Evolutionary conservation across 2,888 invertebrate genomes (phyloP), one percentile per base, ranked within the genome.

Genomic region (Phyllotreta striolata): DNA sequence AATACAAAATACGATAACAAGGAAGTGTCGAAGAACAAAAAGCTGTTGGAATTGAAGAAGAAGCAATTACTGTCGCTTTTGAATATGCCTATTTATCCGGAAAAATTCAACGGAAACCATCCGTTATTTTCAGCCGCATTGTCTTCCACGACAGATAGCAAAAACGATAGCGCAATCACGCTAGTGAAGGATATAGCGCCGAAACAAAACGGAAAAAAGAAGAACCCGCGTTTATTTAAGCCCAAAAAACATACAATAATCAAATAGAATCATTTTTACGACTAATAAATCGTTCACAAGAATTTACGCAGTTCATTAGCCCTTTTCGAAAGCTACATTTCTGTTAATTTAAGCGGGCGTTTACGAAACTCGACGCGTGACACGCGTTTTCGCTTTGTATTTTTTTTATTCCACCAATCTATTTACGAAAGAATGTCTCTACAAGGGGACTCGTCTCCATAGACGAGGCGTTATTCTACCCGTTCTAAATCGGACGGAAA

Each of bases 81-180:
- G 12, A 77, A 83, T 0, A 85, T 86, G 46, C 88, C 89, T 0
- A 75, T 91, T 39, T 89, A 91, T 72, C 90, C 91, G 0, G 85
- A 82, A 74, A 89, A 89, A 0, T 89, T 89, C 76, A 89, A 87
- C 61, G 89, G 86, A 72, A 88, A 86, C 73, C 88, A 86, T 77
- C 85, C 86, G 1, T 79, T 84, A 0, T 77, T 75, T 66, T 70
- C 76, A 1, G 70, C 76, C 8, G 52, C 47, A 5, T 60, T 63
- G 9, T 6, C 47, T 5, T 41, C 47, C 55, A 14, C 55, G 3
- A 63, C 49, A n/a, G 55, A 67, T 3, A 62, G 38, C 6, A 61
- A 59, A n/a, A 49, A 55, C 34, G 79, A 61, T 6, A 73, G 81
- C 14, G 73, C 81, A 67, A 83, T 78, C 65, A 87, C 87, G 0